Percentiles rank a stretch among this genome's conserved stretches.
Conservation (phyloP, 2,113 vertebrate genomes). For the Muntiacus reevesi region DNA sequence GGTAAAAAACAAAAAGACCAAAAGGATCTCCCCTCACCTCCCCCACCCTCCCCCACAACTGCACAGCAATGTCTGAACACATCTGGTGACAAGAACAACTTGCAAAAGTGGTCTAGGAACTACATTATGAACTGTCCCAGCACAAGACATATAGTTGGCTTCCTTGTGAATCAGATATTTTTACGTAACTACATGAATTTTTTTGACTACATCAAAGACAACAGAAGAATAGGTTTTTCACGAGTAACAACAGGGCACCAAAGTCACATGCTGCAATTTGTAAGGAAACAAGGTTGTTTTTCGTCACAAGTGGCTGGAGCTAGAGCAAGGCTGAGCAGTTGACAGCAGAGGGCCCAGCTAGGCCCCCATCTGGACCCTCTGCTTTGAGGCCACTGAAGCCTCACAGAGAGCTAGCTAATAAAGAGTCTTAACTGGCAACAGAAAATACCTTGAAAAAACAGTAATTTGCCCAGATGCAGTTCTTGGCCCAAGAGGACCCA, state of each 20-base stretch:
- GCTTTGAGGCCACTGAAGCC: constrained; percentile 12
- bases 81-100: constrained; percentile 84
- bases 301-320: constrained; percentile 50
- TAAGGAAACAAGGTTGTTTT: constrained; percentile 75
- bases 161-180: constrained; percentile 84
- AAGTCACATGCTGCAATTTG: constrained; percentile 87
- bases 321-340: constrained; percentile 44
- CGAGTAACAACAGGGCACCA: constrained; percentile 86
- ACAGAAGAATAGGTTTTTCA: constrained; percentile 85
- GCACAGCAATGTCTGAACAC: constrained; percentile 84
- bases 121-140: constrained; percentile 84
- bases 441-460: constrained; percentile 15
- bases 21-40: constrained; percentile 14
- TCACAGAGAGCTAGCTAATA: constrained; percentile 1
- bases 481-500: constrained; percentile 18
- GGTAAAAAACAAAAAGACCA: constrained; percentile 79
- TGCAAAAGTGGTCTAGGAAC: constrained; percentile 85
- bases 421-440: constrained; percentile 31
- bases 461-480: neutral
- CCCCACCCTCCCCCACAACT: constrained; percentile 78
- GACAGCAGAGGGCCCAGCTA: neutral
- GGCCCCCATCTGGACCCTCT: neutral
- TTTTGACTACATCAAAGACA: constrained; percentile 85
- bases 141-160: constrained; percentile 81
- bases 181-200: constrained; percentile 83